Evolutionary conservation across 2,888 invertebrate species (phyloP).

Genomic region (Pherbina coryleti): DNA sequence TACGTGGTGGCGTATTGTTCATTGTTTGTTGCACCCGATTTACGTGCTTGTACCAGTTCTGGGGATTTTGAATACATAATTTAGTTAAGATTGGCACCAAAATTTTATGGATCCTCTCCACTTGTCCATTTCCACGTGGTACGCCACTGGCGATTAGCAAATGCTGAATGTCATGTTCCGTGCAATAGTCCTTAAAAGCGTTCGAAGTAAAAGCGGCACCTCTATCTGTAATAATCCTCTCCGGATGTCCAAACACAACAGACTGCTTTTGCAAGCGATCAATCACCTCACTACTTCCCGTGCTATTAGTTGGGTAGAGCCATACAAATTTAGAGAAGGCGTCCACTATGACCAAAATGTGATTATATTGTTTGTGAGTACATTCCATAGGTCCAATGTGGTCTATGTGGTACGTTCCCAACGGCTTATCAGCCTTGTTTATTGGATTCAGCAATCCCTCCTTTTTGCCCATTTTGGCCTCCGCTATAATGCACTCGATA

Average conservation of each 20-base stretch:
- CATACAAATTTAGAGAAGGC: too few species aligned
- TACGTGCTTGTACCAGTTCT: slow-evolving; percentile 32
- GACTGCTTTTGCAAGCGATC: slow-evolving; percentile 54
- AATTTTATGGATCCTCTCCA: slow-evolving; percentile 52
- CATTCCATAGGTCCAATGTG: too few species aligned
- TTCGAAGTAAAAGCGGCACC: slow-evolving; percentile 42
- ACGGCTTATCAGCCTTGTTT: too few species aligned
- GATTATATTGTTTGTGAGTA: too few species aligned
- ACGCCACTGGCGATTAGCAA: slow-evolving; percentile 34
- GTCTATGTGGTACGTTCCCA: too few species aligned
- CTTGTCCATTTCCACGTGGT: too few species aligned
- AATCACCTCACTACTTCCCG: too few species aligned
- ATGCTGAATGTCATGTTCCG: slow-evolving; percentile 40
- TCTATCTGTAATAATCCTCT: slow-evolving; percentile 39
- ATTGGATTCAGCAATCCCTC: too few species aligned
- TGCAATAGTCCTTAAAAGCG: slow-evolving; percentile 53
- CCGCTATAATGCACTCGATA: slow-evolving; percentile 3
- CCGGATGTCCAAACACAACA: slow-evolving; percentile 44
- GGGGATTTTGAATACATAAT: slow-evolving; percentile 16
- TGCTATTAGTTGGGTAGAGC: too few species aligned
- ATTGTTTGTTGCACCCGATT: too few species aligned
- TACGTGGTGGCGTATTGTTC: not conserved
- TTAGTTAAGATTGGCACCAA: slow-evolving; percentile 36
- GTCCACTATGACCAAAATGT: too few species aligned
- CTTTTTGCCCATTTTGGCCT: slow-evolving; percentile 18